These are phyloP conservation scores for Phaethornis superciliosus DNA, from an alignment of 2,113 vertebrate species.

Conservation along the genomic window DNA sequence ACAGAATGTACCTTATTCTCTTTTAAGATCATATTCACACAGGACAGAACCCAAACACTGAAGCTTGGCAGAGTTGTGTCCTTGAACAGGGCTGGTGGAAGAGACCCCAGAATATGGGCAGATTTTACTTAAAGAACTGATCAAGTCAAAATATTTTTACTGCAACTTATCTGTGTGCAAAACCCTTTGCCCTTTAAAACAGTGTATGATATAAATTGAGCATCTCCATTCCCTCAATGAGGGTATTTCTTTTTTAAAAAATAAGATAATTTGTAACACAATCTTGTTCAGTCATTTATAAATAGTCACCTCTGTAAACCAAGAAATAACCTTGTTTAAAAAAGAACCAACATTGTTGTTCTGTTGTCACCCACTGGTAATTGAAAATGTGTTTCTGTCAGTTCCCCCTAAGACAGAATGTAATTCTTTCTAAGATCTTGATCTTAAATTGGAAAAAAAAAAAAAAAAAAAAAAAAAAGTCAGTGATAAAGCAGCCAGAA, in stretches of 20 bases:
- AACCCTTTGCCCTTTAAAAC: background rate
- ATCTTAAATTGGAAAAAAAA: constrained; percentile 75
- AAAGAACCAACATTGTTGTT: constrained; percentile 72
- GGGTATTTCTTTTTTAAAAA: constrained; percentile 46
- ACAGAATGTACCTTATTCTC: background rate
- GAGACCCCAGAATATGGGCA: background rate
- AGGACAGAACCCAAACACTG: background rate
- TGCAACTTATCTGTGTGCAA: background rate
- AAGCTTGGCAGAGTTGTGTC: background rate
- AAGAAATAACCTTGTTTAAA: constrained; percentile 78
- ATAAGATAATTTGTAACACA: constrained; percentile 63
- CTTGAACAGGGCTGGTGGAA: background rate
- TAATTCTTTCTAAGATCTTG: constrained; percentile 79
- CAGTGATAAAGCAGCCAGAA: constrained; percentile 72
- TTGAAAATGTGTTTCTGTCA: constrained; percentile 83
- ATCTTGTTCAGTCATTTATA: constrained; percentile 73
- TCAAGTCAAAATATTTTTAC: background rate
- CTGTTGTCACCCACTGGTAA: constrained; percentile 75
- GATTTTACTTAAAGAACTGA: constrained; percentile 13
- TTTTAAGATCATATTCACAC: background rate
- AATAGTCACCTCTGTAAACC: constrained; percentile 75
- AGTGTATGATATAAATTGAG: constrained; percentile 27
- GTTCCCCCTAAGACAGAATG: constrained; percentile 71
- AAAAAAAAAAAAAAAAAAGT: constrained; percentile 51
- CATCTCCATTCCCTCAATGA: constrained; percentile 14